Evolutionary conservation across 2,113 vertebrate genomes (phyloP), one percentile per base, ranked within the genome.

Genomic region (Phylloscopus trochilus): DNA sequence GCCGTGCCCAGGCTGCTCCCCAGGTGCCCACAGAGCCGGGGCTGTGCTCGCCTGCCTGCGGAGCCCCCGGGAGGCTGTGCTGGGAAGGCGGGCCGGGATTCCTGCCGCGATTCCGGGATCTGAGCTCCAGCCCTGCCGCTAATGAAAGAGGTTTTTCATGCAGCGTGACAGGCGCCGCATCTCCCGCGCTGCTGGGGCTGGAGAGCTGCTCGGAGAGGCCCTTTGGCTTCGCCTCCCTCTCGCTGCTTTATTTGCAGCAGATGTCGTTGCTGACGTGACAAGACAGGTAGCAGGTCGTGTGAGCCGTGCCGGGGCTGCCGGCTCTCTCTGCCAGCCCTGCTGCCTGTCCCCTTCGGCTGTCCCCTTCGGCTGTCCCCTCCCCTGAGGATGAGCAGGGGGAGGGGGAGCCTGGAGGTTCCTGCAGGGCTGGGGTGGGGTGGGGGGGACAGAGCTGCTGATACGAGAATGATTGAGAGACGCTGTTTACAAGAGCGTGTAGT

Each of bases 271-370:
- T 69, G 93, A 87, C 90, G 85, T 58, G 92, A 92, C 90, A 64
- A 92, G 95, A 64, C 96, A 97, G 96, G 95, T 93, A 97, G 91
- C 83, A 46, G 70, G 55, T 85, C 21, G 33, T 1, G 20, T 59
- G 92, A 94, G 87, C 91, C 39, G 17, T 2, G 58, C 70, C 19
- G 28, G 53, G 31, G 86, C 90, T 82, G 74, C 27, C 83, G 39
- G 87, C 64, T 55, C 11, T 55, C 11, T 0, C 80, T 68, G 68
- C 76, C 1, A 58, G 53, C 83, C 52, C 51, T 44, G 86, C 75
- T 55, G 74, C 62, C 77, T 67, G 68, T 93, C 74, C 80, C 68
- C 53, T 35, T 20, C 0, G 7, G 35, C 69, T 79, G 81, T 64
- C 46, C 59, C 37, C 55, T 66, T 39, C 37, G 7, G 35, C 69